Base-by-base conservation (phyloP, 2,888 invertebrate genomes). In the Eurois occulta region DNA sequence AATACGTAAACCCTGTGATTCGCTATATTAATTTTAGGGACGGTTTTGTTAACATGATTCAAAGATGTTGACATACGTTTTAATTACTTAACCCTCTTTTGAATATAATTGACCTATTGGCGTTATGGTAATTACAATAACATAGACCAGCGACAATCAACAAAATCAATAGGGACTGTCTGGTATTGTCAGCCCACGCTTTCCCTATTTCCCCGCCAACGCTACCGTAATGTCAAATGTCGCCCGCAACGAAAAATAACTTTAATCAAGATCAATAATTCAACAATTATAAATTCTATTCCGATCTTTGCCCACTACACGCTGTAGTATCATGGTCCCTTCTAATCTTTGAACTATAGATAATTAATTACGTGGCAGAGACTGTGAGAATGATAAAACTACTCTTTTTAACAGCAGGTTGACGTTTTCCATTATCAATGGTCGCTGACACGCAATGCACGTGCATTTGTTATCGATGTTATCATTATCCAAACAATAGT, bases 341-440 rank as follows among this genome's bases (percentile, higher is more conserved):
- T 62, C 1, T 60, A 76, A 75, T 70, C 76, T 80, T 76, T 80
- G 80, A 76, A 80, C 70, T 65, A 6, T 5, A 43, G 75, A 70
- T 81, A 67, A 70, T 38, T 69, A 35, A 21, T 55, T 46, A 8
- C 32, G 73, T 46, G 43, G 32, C 46, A 35, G 5, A 24, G 28
- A n/a, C 80, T 80, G n/a, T n/a, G 35, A 67, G 48, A 65, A 65
- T 35, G 46, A 78, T 58, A 78, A 79, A 41, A 60, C 24, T 46
- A 58, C 55, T 55, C 24, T 46, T 21, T 13, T 0, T 7, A 46
- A 1, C n/a, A 18, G 55, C n/a, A 52, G 32, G 41, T 16, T 62
- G 21, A 74, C 32, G 41, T 75, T 75, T 35, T 48, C 7, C 3
- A 8, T 6, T 43, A 76, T 10, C 64, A 21, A 41, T 67, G 21